Evolutionary conservation across 1,140 invertebrate species (phyloP).

Genomic region (Calliphora vicina): DNA sequence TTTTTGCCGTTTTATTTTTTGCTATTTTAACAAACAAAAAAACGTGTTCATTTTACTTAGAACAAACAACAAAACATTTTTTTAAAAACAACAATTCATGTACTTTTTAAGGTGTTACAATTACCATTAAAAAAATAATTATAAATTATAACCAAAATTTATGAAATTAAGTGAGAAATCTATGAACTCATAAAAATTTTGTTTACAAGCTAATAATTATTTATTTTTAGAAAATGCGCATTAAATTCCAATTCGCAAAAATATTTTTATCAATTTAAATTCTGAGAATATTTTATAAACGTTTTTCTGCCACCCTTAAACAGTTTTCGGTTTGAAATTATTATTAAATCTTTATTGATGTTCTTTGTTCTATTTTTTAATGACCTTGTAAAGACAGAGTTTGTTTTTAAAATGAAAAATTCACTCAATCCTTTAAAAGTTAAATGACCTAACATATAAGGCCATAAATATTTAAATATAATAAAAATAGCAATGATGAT

Average conservation of each 20-base stretch:
- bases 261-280: neutral
- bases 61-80: neutral
- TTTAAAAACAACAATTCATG: neutral
- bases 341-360: too few species aligned
- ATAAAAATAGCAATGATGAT: too few species aligned
- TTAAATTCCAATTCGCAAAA: neutral
- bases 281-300: neutral
- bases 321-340: too few species aligned
- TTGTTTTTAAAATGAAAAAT: too few species aligned
- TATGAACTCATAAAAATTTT: conserved; percentile 2
- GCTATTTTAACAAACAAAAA: neutral
- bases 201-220: neutral
- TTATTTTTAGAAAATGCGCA: neutral
- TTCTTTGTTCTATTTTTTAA: too few species aligned
- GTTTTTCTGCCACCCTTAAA: neutral
- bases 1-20: neutral
- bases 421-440: too few species aligned
- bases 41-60: neutral
- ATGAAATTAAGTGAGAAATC: neutral
- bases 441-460: too few species aligned
- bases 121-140: neutral
- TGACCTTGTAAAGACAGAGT: too few species aligned
- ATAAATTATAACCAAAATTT: neutral
- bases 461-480: too few species aligned
- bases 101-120: neutral